phyloP scores from a whole-genome alignment of 2,797 vertebrate genomes.

The Cetoscarus ocellatus region DNA sequence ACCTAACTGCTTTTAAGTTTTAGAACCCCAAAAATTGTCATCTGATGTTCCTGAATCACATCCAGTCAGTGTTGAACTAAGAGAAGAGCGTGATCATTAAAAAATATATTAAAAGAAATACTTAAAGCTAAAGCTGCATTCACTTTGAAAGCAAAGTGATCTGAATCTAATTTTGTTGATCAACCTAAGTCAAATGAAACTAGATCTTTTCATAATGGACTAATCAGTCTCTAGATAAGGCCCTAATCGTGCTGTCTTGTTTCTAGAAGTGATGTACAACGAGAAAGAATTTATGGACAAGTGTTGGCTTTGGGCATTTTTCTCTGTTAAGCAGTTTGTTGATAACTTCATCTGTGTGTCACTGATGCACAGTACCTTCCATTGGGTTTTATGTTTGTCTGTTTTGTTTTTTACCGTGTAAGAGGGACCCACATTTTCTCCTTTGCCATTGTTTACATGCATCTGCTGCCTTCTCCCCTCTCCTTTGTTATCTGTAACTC shows the following conservation, averaged over 20 bases:
- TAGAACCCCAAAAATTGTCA: background rate
- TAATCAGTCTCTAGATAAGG: background rate
- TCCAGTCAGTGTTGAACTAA: no score
- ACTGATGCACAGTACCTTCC: background rate
- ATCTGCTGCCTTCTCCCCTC: slow-evolving; percentile 52
- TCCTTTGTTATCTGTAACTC: slow-evolving; percentile 10
- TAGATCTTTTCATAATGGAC: no score
- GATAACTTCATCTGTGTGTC: background rate
- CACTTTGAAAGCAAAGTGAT: no score
- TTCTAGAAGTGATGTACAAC: no score
- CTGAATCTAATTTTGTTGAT: no score
- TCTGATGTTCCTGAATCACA: background rate
- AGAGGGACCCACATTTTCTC: slow-evolving; percentile 1
- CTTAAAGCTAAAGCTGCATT: no score
- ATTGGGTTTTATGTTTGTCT: background rate
- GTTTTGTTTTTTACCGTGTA: slow-evolving; percentile 7
- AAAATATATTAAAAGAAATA: no score
- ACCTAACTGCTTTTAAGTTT: background rate
- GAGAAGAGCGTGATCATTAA: no score
- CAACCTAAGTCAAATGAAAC: no score
- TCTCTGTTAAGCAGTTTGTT: background rate
- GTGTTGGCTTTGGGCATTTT: background rate
- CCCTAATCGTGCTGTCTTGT: no score
- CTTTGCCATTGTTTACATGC: slow-evolving; percentile 58
- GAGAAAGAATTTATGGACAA: background rate